phyloP scores from a whole-genome alignment of 2,113 vertebrate genomes.

The Ondatra zibethicus region DNA sequence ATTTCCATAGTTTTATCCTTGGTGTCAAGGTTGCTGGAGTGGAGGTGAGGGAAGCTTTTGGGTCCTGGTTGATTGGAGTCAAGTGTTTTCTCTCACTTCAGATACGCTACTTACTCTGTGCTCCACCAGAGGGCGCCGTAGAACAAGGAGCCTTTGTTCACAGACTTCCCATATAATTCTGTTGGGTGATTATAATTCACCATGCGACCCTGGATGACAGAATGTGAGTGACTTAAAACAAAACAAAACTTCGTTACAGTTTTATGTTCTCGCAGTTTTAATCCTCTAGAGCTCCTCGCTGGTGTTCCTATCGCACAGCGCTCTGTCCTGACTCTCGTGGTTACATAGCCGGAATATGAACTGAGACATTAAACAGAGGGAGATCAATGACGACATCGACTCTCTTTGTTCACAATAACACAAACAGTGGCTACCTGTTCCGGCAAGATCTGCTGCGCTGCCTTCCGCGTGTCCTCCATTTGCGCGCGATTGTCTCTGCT shows the following conservation, averaged over 20 bases:
- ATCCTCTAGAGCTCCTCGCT: background rate
- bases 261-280: background rate
- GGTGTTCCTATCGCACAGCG: background rate
- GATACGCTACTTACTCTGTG: background rate
- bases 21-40: accelerated
- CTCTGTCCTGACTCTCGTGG: background rate
- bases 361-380: accelerated
- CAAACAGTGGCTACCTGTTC: background rate
- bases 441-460: background rate
- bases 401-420: background rate
- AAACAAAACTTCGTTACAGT: background rate
- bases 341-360: accelerated
- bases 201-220: background rate
- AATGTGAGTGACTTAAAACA: background rate
- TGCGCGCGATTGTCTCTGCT: background rate
- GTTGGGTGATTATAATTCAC: background rate
- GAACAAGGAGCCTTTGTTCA: background rate
- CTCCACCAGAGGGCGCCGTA: constrained; percentile 12
- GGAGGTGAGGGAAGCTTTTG: too few relatives aligned
- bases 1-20: accelerated
- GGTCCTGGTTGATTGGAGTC: background rate
- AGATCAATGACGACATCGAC: accelerated
- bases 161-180: background rate
- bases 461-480: background rate
- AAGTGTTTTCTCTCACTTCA: background rate